Base-by-base conservation (phyloP, 2,113 vertebrate genomes). In the Ia io region DNA sequence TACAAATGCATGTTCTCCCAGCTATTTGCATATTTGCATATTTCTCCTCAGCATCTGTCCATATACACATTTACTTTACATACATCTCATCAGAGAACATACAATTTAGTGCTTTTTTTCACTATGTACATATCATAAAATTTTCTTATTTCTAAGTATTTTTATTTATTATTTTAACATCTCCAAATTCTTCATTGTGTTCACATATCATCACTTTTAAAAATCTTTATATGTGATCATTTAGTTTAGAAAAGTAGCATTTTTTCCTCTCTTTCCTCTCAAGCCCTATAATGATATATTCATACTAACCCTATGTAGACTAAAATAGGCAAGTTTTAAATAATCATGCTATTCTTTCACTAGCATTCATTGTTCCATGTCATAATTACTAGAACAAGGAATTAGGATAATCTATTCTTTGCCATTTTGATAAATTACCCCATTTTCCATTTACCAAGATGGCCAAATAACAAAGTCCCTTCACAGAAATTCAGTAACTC, bases 261-360 rank as follows among this genome's bases (percentile, higher is more conserved):
- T 84, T 61, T 95, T 84, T 59, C 59, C 16, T 32, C 5, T 51
- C 63, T 90, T 63, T 12, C 7, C 3, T 12, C 22, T 35, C 47
- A 79, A 61, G 17, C 47, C 28, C 28, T 82, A 10, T 20, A 67
- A 74, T 35, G 71, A 69, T 88, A 76, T 59, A 71, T 23, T 25
- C n/a, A 49, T 20, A 32, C 53, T 82, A 91, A 61, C 3, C 5
- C 67, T 91, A 32, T 30, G 32, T 5, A 63, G n/a, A 74, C 49
- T 89, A 96, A 95, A 86, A 67, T 22, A 40, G 79, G n/a, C 13
- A 37, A 65, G 23, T 85, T 88, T 84, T 35, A 90, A 94, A 82
- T 37, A 32, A 63, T 61, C 18, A 42, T 71, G 47, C 37, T 69
- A 23, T 22, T 86, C 47, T 87, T 74, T 63, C 18, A 78, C 18